Base-by-base conservation (phyloP, 2,888 invertebrate genomes). In the Ophion slaviceki region DNA sequence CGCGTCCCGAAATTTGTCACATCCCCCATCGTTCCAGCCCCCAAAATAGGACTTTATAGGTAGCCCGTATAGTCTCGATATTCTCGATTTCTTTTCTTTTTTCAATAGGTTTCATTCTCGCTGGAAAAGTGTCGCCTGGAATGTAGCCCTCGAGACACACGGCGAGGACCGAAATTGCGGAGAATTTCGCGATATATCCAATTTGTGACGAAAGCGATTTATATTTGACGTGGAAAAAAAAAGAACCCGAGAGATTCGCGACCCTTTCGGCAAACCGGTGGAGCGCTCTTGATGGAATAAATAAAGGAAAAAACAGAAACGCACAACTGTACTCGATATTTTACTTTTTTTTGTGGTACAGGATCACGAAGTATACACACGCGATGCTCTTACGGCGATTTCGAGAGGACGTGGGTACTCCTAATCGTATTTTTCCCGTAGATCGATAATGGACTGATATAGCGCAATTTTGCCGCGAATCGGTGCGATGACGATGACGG, bases 1-100 rank as follows among this genome's bases (percentile, higher is more conserved):
- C 53, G 53, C 28, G 17, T 66, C 61, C 45, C 59, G 64, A 80
- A 32, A 75, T 75, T 68, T 81, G 32, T 81, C 47, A 53, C 36
- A 40, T 59, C 59, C n/a, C 40, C 3, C n/a, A 53, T 47, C 70
- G 28, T 24, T 36, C 36, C 24, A 75, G 61, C 75, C 59, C 24
- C 24, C 11, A 62, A 36, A 61, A 11, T 47, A 71, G 11, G 62
- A 64, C 4, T 32, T 32, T 64, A 14, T 5, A 11, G 14, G 10
- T 5, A 28, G 3, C 5, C 6, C 28, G 64, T 2, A 2, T 17
- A 28, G 45, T 45, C 40, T 20, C 24, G 1, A 11, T 20, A 45
- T 20, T 72, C 66, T 80, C 71, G 64, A 8, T 45, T 59, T 64
- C 47, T 70, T 70, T 28, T 64, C 72, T 62, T 81, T 45, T 53